Conservation (phyloP, 2,113 vertebrate genomes). For the Brachyhypopomus occidentalis region DNA sequence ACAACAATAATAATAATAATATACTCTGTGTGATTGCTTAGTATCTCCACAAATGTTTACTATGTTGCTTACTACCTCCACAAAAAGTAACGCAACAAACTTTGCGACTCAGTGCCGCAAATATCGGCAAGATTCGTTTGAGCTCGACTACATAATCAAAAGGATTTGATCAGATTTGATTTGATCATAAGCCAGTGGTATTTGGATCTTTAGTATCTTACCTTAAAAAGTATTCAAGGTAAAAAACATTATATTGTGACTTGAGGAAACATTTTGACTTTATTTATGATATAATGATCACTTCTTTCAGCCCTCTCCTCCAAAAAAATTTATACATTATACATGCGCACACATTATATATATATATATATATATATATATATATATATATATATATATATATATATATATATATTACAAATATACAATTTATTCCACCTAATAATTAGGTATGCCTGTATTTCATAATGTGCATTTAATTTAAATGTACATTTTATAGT, state of each 20-base stretch:
- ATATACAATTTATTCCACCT: not conserved
- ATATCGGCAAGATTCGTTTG: not conserved
- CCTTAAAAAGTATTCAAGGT: not conserved
- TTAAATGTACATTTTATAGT: no score
- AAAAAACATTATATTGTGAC: not conserved
- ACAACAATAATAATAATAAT: not conserved
- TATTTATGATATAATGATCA: not conserved
- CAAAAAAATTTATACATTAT: not conserved
- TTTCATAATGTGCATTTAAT: no score
- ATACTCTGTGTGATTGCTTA: not conserved
- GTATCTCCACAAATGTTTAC: not conserved
- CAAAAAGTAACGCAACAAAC: not conserved
- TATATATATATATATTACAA: no score
- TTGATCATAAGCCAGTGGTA: not conserved
- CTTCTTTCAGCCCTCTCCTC: not conserved
- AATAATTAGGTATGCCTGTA: not conserved
- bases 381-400: not conserved
- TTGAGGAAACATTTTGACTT: not conserved
- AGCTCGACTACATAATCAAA: not conserved
- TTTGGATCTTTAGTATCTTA: not conserved
- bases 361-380: no score
- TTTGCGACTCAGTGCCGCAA: not conserved
- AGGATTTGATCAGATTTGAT: not conserved
- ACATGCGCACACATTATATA: not conserved
- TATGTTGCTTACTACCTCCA: not conserved